A percentile compares a stretch with the other conserved stretches of the same genome.
These are phyloP conservation scores for Ammodytes dubius DNA, from an alignment of 2,113 vertebrate species.

Conservation along the genomic window DNA sequence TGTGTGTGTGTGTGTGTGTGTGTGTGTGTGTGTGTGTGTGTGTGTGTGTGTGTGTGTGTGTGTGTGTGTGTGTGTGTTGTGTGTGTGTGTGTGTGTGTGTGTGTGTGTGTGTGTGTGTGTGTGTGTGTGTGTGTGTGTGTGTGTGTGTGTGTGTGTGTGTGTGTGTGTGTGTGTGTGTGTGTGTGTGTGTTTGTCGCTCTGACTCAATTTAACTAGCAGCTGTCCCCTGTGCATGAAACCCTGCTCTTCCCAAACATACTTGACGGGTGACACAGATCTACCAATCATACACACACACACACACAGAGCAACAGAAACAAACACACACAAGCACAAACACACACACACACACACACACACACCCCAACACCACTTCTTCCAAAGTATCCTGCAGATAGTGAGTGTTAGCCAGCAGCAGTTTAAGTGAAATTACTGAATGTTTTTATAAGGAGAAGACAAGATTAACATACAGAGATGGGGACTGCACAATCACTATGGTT, in stretches of 20 bases:
- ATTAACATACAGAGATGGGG: conserved; percentile 77
- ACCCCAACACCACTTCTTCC: conserved; percentile 9
- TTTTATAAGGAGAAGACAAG: conserved; percentile 70
- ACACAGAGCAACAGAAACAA: conserved; percentile 17
- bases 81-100: conserved; percentile 17
- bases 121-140: conserved; percentile 17
- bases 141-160: conserved; percentile 28
- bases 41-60: not conserved
- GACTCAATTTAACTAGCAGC: conserved; percentile 61
- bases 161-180: conserved; percentile 17
- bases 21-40: conserved; percentile 8
- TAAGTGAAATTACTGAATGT: conserved; percentile 74
- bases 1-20: conserved; percentile 10
- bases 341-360: conserved; percentile 4
- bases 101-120: conserved; percentile 6
- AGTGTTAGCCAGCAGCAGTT: conserved; percentile 65
- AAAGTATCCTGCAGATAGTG: conserved; percentile 56
- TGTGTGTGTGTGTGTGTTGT: conserved; percentile 32
- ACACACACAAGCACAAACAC: conserved; percentile 13
- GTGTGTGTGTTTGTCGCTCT: conserved; percentile 37
- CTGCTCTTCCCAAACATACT: conserved; percentile 16
- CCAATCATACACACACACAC: conserved; percentile 14
- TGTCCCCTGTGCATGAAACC: conserved; percentile 46
- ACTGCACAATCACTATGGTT: conserved; percentile 84
- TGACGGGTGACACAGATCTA: conserved; percentile 32